A percentile compares a stretch with the other conserved stretches of the same genome.
phyloP scores from a whole-genome alignment of 2,113 vertebrate genomes.

The Zingel zingel region DNA sequence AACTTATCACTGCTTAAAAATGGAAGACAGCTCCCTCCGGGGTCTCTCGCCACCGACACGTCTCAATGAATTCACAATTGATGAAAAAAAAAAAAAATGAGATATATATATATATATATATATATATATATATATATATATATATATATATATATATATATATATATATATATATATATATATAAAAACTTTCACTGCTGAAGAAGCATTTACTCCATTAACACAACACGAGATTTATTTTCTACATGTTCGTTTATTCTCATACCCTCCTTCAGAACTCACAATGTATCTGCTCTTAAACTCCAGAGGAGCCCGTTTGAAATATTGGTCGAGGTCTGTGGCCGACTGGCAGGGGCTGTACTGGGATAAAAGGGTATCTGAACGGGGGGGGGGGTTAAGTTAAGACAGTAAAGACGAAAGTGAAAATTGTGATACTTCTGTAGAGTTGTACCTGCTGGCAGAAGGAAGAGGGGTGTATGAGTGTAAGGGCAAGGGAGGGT shows the following conservation, averaged over 20 bases:
- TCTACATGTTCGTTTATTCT: constrained; percentile 19
- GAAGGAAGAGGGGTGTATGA: background rate
- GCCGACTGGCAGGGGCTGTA: background rate
- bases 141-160: no score
- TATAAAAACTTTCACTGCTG: constrained; percentile 3
- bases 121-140: no score
- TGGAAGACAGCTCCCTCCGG: constrained; percentile 58
- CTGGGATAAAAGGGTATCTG: background rate
- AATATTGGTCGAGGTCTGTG: background rate
- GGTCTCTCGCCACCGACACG: background rate
- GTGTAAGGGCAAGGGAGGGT: background rate
- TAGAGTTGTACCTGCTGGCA: constrained; percentile 36
- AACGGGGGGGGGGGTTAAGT: background rate
- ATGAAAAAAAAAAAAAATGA: constrained; percentile 17
- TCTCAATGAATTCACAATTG: constrained; percentile 24
- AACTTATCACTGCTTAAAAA: constrained; percentile 43
- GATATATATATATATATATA: no score
- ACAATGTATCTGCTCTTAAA: background rate
- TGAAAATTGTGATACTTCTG: constrained; percentile 15
- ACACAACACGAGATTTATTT: constrained; percentile 34
- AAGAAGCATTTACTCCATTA: constrained; percentile 34
- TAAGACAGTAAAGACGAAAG: constrained; percentile 5
- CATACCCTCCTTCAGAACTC: background rate
- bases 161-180: no score
- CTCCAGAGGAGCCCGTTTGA: background rate